Evolutionary conservation across 2,888 invertebrate genomes (phyloP), one percentile per base, ranked within the genome.

Genomic region (Seira musarum): DNA sequence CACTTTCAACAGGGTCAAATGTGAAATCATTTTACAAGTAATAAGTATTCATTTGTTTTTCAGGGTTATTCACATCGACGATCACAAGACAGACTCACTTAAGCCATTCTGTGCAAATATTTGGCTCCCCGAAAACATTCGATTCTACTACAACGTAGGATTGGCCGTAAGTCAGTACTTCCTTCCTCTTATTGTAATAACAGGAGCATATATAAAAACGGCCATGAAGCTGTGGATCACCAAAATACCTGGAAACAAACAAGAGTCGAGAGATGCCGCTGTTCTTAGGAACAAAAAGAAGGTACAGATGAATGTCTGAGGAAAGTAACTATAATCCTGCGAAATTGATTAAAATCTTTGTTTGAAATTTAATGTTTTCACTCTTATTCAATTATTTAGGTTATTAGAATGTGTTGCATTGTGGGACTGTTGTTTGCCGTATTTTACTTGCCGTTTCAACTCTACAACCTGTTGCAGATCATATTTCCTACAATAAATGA

Each of bases 331-430:
- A 30, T 30, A 30, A 2, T 2, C 30, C 30, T 30, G 15, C 15
- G 3, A 2, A 49, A n/a, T 49, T 49, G 49, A 49, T 49, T n/a
- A 49, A 49, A 49, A 49, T 49, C 49, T 8, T 49, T 49, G 49
- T n/a, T 13, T 49, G 13, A 49, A 49, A 49, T 2, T 49, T 49
- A n/a, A 49, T 49, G 15, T n/a, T 49, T 49, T 49, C 15, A n/a
- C 15, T 3, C 49, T 49, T n/a, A 5, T 40, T 40, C 40, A 40
- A 13, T 40, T 49, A 2, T 13, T 49, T 49, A 49, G 95, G 95
- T 95, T 84, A 94, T 95, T 88, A 95, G 95, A 91, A 96, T 96
- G 95, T 90, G 95, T 88, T 94, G 95, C 64, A 92, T 94, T 76
- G 95, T 95, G 19, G 95, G 95, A 22, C 92, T 93, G 15, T 6